phyloP scores from a whole-genome alignment of 2,797 vertebrate species.

The Melanotaenia trifasciata region DNA sequence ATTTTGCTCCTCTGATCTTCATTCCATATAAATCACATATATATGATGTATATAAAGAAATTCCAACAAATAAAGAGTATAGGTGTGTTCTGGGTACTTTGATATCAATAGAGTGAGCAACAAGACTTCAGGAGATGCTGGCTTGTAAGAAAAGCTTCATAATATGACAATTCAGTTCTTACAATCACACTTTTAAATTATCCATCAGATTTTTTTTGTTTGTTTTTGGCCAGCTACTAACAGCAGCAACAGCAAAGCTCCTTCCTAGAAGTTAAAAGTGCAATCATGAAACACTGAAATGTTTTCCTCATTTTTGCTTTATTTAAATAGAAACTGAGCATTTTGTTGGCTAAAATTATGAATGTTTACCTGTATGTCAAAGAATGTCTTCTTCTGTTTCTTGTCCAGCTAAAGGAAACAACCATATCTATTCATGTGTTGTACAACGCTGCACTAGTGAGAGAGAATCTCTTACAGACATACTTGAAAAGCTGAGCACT shows the following conservation, averaged over 20 bases:
- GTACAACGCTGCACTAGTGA: not conserved
- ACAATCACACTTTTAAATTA: not conserved
- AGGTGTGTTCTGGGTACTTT: not conserved
- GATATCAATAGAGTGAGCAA: not conserved
- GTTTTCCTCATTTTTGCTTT: not conserved
- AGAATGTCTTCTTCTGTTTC: not conserved
- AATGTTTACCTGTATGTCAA: not conserved
- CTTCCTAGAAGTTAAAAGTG: not conserved
- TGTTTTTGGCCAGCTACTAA: no score
- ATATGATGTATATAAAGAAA: not conserved
- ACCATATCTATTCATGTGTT: not conserved
- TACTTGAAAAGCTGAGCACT: slow-evolving; percentile 12
- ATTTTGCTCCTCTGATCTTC: not conserved
- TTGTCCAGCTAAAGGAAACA: not conserved
- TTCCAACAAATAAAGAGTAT: not conserved
- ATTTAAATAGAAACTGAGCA: not conserved
- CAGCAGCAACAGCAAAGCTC: not conserved
- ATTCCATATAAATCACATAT: fast-evolving
- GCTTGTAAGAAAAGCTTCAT: not conserved
- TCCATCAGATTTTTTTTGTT: not conserved
- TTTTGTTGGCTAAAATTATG: not conserved
- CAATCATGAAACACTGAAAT: slow-evolving; percentile 5
- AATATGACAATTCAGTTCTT: not conserved
- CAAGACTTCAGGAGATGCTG: not conserved
- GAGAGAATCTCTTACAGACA: not conserved